Evolutionary conservation across 2,888 invertebrate species (phyloP), one percentile per base, ranked within the genome.

Genomic region (Meta bourneti): DNA sequence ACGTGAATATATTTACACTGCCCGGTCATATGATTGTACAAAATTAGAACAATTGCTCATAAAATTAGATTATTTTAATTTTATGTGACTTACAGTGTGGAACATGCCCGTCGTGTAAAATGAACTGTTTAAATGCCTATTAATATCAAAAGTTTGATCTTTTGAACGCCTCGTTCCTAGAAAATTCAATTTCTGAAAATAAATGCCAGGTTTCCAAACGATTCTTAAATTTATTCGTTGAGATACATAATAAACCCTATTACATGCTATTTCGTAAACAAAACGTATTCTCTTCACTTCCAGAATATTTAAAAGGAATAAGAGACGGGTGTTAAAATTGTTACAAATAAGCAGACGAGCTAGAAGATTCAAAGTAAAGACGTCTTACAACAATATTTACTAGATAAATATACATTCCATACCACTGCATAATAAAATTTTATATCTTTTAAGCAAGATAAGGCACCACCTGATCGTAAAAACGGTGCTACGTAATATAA

Each of bases 361-460:
- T 20, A 70, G 16, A 70, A 13, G 20, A 78, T 86, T 85, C 70
- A 80, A 87, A 78, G 61, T 51, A 54, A 54, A 72, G 79, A 51
- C 54, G 72, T 79, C 82, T 82, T 69, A 89, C 77, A 89, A 89
- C 69, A 89, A 77, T 81, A 71, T 82, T 77, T 82, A 77, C 86
- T 51, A 83, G 89, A 89, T 89, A 89, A 89, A 81, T 82, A 77
- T 82, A 77, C 82, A 89, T 69, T 54, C 74, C 48, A 69, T 81
- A 16, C 72, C 78, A 19, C 71, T 34, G 54, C 75, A 72, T 72
- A 75, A 84, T 90, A 90, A 90, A 83, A 71, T 90, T 90, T 90
- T 84, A 90, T 79, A 71, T 20, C 77, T 89, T 89, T 77, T 77
- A 54, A 49, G 77, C 82, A 16, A 77, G 89, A 90, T 90, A 90